phyloP scores from a whole-genome alignment of 1,140 invertebrate species.

The Elysia chlorotica region DNA sequence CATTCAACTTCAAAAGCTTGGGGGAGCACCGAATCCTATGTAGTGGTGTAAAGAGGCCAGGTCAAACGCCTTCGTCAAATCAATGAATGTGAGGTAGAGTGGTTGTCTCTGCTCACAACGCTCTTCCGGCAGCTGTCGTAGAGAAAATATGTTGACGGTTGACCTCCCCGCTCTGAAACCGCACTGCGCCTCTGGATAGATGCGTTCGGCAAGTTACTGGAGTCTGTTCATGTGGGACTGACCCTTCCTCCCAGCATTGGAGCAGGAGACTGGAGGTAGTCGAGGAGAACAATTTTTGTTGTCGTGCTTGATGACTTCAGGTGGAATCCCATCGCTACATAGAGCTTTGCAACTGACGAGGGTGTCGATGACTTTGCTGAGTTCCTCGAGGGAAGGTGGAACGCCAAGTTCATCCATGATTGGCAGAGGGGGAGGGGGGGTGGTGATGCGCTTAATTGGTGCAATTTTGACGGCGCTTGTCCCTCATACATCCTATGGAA shows the following conservation, averaged over 20 bases:
- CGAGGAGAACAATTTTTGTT: not conserved
- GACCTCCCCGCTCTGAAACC: constrained; percentile 24
- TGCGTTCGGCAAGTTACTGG: not conserved
- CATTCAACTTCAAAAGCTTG: constrained; percentile 21
- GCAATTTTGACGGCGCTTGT: too few species aligned
- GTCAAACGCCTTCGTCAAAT: constrained; percentile 36
- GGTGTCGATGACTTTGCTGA: not conserved
- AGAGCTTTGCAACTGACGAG: not conserved
- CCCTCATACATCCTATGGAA: too few species aligned
- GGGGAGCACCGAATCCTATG: constrained; percentile 29
- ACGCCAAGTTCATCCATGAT: not conserved
- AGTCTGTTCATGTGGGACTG: constrained; percentile 26
- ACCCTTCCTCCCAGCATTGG: constrained; percentile 26
- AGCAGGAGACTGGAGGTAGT: constrained; percentile 26
- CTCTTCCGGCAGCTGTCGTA: constrained; percentile 33
- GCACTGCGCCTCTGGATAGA: constrained; percentile 33
- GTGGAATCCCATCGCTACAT: not conserved
- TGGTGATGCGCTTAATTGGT: too few species aligned
- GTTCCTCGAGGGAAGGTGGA: not conserved
- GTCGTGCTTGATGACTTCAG: constrained; percentile 10
- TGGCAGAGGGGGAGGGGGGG: too few species aligned
- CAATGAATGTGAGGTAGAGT: constrained; percentile 33
- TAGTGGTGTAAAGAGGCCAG: constrained; percentile 19
- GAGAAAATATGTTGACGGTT: constrained; percentile 31
- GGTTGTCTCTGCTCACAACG: constrained; percentile 30